Conservation (phyloP, 1,140 invertebrate species). For the Drosophila hydei region DNA sequence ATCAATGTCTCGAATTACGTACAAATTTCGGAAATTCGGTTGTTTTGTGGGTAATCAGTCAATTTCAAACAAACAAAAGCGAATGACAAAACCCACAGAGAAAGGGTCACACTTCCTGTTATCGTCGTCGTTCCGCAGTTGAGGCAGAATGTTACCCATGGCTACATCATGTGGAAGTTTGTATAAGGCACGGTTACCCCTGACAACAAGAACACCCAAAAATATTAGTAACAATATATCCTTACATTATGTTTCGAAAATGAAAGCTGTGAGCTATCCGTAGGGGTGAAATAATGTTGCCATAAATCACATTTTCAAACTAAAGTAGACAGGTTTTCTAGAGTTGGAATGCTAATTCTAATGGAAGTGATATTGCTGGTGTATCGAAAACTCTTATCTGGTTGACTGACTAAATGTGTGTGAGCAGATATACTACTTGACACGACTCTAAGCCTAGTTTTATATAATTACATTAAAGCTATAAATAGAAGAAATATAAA, state of each 20-base stretch:
- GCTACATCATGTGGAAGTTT: slow-evolving; percentile 62
- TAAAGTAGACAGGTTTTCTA: background rate
- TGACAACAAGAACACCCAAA: slow-evolving; percentile 21
- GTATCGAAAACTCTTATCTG: too few species aligned
- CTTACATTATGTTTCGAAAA: slow-evolving; percentile 22
- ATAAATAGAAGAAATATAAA: too few species aligned
- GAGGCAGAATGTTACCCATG: slow-evolving; percentile 1
- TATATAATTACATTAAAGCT: too few species aligned
- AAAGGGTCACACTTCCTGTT: slow-evolving; percentile 32
- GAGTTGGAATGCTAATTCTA: background rate
- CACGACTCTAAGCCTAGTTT: too few species aligned
- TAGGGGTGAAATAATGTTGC: background rate
- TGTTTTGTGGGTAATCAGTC: slow-evolving; percentile 82
- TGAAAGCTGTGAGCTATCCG: background rate
- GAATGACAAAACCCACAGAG: slow-evolving; percentile 26
- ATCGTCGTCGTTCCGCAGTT: background rate
- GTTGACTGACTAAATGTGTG: too few species aligned
- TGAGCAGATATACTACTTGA: too few species aligned
- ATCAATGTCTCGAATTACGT: slow-evolving; percentile 77
- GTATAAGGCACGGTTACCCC: slow-evolving; percentile 61
- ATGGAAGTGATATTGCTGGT: background rate
- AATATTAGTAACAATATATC: slow-evolving; percentile 12
- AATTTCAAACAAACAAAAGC: slow-evolving; percentile 69
- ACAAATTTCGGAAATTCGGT: slow-evolving; percentile 70
- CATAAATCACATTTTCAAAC: slow-evolving; percentile 22